Evolutionary conservation across 2,888 invertebrate species (phyloP), one percentile per base, ranked within the genome.

Genomic region (Oegoconia quadripuncta): DNA sequence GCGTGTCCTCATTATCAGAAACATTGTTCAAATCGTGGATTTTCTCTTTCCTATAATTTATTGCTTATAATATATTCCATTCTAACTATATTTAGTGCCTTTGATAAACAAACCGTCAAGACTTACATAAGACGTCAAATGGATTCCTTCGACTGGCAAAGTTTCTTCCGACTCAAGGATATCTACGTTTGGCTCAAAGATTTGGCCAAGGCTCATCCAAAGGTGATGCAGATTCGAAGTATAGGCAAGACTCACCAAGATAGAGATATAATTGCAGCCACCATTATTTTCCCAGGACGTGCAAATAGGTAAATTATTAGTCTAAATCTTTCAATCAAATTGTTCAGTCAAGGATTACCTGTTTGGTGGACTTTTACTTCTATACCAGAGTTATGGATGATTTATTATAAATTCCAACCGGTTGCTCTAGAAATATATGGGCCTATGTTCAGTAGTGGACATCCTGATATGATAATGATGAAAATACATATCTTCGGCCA

Each of bases 151-250:
- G 64, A 75, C 34, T 93, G 92, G 90, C 76, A 60, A 0, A 83
- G 73, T 11, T 93, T 90, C 55, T 89, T 90, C 53, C 77, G 78
- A 0, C 55, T 92, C 7, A 70, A 88, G 0, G 91, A 91, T 37
- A 92, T 92, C 25, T 81, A 91, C 46, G 62, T 60, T 1, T 93
- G 91, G 90, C 52, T 93, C 6, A 71, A 71, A 12, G 82, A 82
- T 42, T 58, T 92, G 14, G 70, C 73, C 1, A 54, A 48, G 0
- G 43, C 56, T 3, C 73, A 90, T 55, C 86, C 89, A 0, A 41
- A 64, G 1, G 63, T 74, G 30, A 79, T 91, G 2, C 66, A 73
- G 17, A 9, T 80, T 1, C 45, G 59, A 1, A 63, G 43, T 5
- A 70, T 79, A 2, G 90, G 90, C 0, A 64, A 47, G 8, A 76